Base-by-base conservation (phyloP, 2,797 vertebrate genomes). In the Podarcis lilfordi region DNA sequence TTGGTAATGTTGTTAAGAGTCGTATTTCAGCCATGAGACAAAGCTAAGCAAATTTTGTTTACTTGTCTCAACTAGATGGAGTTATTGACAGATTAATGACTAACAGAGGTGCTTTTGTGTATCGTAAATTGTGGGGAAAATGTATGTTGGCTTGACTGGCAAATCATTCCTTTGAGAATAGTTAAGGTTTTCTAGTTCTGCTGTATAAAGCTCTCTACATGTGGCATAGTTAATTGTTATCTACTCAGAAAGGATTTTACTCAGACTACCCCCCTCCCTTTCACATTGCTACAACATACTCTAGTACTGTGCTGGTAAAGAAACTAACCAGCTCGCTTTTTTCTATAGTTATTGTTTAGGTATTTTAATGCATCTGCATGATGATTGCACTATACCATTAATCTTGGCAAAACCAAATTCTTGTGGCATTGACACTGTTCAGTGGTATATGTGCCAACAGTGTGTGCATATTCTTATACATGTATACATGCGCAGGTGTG, bases 31-130 rank as follows among this genome's bases (percentile, higher is more conserved):
- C 92, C 94, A 88, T 95, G 93, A 92, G 91, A 92, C 92, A 89
- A 95, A 68, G 91, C 94, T 93, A 93, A 89, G 88, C 91, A 94
- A 91, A 95, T 95, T 92, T 93, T 92, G 92, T 95, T 95, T 95
- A 93, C 90, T 8, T 94, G 86, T 88, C 92, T 94, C 84, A 90
- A 35, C 83, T 89, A 87, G 84, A 86, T 92, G 89, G 86, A 88
- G 80, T 77, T 94, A 94, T 92, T 95, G 94, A 95, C 93, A 94
- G 86, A 93, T 94, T 95, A 95, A 95, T 95, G 84, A 82, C 84
- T 95, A 91, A 8, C 82, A 95, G 88, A 82, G 45, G 64, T 82
- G 86, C 89, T 91, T 95, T 95, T 95, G 93, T 95, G 89, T 93
- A 88, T 91, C 91, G 86, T 90, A 90, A 93, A 91, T 93, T 89